Evolutionary conservation across 92 coral and sea anemone species (phyloP).

Genomic region (Palythoa heliodiscus): DNA sequence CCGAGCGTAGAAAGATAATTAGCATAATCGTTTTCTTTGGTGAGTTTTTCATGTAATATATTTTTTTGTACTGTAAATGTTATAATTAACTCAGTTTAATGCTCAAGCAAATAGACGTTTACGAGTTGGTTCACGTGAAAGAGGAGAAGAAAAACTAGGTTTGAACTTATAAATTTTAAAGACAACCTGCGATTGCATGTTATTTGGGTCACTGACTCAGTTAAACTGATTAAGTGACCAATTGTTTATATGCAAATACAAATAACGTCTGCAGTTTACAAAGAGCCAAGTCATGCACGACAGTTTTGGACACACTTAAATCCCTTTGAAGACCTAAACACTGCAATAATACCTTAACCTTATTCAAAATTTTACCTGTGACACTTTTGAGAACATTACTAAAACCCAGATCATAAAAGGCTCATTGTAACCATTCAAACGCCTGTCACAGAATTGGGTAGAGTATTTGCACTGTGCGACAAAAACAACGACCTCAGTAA

Average conservation of each 20-base stretch:
- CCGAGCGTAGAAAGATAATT: too few species aligned
- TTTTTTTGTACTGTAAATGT: not conserved
- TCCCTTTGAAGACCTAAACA: conserved; percentile 31
- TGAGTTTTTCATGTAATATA: not conserved
- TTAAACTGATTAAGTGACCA: not conserved
- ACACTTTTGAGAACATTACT: conserved; percentile 9
- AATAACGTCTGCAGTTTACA: not conserved
- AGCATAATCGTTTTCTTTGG: too few species aligned
- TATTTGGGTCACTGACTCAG: not conserved
- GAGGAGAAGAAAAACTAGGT: not conserved
- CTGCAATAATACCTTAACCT: conserved; percentile 18
- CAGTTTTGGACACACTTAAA: conserved; percentile 17
- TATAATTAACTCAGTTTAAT: not conserved
- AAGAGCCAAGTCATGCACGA: conserved; percentile 26
- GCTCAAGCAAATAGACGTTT: not conserved
- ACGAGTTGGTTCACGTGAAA: not conserved
- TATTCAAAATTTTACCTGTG: conserved; percentile 5
- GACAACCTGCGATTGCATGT: not conserved
- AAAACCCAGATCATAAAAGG: not conserved
- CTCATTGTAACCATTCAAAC: not conserved
- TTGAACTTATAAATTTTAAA: not conserved
- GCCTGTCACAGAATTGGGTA: not conserved
- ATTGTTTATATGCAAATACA: conserved; percentile 23
- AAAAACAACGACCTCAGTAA: not conserved
- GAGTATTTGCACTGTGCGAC: conserved; percentile 18